Evolutionary conservation across 1,140 invertebrate species (phyloP).

Genomic region (Drosophila lacertosa): DNA sequence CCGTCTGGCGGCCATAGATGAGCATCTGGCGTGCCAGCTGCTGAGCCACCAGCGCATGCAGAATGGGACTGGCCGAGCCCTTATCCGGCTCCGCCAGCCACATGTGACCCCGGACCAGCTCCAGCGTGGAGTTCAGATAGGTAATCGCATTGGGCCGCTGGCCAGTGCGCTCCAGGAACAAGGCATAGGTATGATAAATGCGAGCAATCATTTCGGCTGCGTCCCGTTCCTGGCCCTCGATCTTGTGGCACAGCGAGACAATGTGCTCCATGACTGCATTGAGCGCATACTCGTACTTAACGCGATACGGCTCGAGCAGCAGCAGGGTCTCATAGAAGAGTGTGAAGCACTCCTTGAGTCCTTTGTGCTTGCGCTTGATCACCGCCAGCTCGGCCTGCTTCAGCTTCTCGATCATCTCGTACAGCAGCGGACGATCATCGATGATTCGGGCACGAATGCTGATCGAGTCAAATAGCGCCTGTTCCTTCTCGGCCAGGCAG

Average conservation of each 20-base stretch:
- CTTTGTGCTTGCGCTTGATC: slow-evolving; percentile 25
- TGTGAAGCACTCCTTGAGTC: slow-evolving; percentile 49
- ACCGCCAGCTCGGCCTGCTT: slow-evolving; percentile 54
- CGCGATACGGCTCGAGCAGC: slow-evolving; percentile 55
- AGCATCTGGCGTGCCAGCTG: slow-evolving; percentile 63
- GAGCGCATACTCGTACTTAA: slow-evolving; percentile 61
- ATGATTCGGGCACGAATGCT: slow-evolving; percentile 59
- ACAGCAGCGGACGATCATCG: slow-evolving; percentile 55
- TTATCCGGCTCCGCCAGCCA: slow-evolving; percentile 54
- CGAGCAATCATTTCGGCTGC: slow-evolving; percentile 63
- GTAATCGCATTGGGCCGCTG: slow-evolving; percentile 41
- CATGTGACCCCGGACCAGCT: slow-evolving; percentile 60
- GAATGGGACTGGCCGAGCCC: slow-evolving; percentile 46
- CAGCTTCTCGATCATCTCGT: slow-evolving; percentile 52
- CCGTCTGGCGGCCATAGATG: slow-evolving; percentile 48
- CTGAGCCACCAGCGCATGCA: slow-evolving; percentile 65
- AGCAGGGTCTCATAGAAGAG: slow-evolving; percentile 58
- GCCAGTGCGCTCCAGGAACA: slow-evolving; percentile 31
- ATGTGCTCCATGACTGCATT: slow-evolving; percentile 61
- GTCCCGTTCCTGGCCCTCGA: slow-evolving; percentile 53
- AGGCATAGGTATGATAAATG: slow-evolving; percentile 64
- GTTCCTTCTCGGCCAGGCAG: slow-evolving; percentile 65
- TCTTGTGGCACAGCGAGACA: slow-evolving; percentile 58
- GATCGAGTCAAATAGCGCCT: slow-evolving; percentile 47
- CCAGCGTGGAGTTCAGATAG: slow-evolving; percentile 53